Evolutionary conservation across 2,113 vertebrate species (phyloP).

Genomic region (Psophia crepitans): DNA sequence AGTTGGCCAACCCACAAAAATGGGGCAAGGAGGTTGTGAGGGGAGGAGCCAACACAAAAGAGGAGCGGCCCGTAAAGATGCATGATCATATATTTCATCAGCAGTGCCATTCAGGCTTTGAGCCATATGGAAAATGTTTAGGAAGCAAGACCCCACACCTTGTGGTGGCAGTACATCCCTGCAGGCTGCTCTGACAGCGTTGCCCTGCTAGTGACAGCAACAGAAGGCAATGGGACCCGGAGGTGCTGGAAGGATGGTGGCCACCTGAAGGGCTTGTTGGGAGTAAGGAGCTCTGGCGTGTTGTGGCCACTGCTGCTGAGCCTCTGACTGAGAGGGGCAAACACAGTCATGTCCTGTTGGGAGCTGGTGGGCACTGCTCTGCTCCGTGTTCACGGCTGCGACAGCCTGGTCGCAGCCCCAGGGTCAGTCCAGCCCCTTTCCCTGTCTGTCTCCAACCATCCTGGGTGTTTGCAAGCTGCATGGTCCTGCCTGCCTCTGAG

Average conservation of each 20-base stretch:
- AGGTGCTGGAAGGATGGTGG: neutral
- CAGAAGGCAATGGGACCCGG: neutral
- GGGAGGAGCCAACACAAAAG: neutral
- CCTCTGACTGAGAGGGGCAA: neutral
- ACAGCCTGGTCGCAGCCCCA: neutral
- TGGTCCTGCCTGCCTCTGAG: neutral
- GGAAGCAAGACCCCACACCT: neutral
- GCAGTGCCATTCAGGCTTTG: neutral
- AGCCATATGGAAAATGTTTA: neutral
- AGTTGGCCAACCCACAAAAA: neutral
- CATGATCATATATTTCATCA: neutral
- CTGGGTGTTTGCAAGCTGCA: neutral
- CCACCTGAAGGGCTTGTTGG: fast-evolving
- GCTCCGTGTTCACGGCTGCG: neutral
- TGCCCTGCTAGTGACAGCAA: neutral
- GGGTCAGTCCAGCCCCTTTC: neutral
- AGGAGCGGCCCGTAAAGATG: neutral
- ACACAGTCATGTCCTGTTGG: fast-evolving
- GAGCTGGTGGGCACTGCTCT: neutral
- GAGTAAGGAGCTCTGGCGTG: neutral
- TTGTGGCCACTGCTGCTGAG: neutral
- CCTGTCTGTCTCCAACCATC: neutral
- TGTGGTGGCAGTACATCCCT: neutral
- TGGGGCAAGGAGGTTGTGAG: neutral
- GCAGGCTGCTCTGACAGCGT: neutral